Percentiles rank a stretch among this genome's conserved stretches.
These are phyloP conservation scores for Empidonax traillii DNA, from an alignment of 2,113 vertebrate genomes.

Conservation along the genomic window DNA sequence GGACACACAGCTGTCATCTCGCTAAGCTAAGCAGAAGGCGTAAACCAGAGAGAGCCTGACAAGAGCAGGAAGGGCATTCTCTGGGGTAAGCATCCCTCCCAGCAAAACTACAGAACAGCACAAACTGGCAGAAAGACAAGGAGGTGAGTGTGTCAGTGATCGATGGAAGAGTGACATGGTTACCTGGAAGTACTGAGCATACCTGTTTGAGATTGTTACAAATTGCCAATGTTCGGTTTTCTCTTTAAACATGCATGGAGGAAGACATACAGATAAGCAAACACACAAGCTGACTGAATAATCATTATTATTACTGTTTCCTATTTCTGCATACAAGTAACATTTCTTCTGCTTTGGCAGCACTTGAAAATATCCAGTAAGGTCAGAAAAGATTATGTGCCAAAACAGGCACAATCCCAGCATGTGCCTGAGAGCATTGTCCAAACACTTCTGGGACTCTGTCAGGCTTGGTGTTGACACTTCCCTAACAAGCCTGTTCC, in stretches of 20 bases:
- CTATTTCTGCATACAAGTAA: neutral
- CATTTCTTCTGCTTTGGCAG: neutral
- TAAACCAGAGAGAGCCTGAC: neutral
- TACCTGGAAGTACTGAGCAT: neutral
- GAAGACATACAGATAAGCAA: neutral
- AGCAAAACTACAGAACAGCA: neutral
- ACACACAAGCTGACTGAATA: neutral
- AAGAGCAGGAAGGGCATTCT: neutral
- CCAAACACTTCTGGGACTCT: neutral
- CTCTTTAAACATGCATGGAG: neutral
- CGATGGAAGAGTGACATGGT: accelerated
- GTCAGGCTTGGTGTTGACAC: neutral
- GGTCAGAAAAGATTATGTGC: neutral
- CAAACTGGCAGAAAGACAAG: neutral
- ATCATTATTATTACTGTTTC: neutral
- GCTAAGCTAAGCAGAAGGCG: neutral
- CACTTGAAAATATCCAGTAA: neutral
- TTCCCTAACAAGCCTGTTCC: neutral
- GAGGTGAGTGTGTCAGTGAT: accelerated
- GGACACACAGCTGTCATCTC: neutral
- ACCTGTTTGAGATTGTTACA: neutral
- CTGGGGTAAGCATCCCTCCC: neutral
- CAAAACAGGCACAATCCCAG: neutral
- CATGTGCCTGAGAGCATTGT: neutral
- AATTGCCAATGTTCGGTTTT: neutral